Base-by-base conservation (phyloP, 2,113 vertebrate species). In the Otolemur garnettii region DNA sequence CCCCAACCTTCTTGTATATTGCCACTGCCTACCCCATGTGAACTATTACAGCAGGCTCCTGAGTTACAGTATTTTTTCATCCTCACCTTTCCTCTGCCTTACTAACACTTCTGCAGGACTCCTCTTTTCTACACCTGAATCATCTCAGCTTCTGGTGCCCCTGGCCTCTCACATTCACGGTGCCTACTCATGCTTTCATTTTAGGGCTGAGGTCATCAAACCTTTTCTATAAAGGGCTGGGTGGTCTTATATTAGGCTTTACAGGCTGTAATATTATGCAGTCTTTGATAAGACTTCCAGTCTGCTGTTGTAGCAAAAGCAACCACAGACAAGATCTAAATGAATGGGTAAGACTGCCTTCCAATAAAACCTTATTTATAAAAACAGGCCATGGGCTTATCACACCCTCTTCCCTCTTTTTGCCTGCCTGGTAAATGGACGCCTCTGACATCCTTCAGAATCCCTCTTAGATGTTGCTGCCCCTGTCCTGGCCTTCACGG, bases 11-110 rank as follows among this genome's bases (percentile, higher is more conserved):
- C 64, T 19, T 53, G 2, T 6, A 2, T 45, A 7, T 69, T 33
- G 26, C 60, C 7, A 0, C 7, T 15, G 22, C 42, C 22, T 60
- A 8, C 30, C 30, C 21, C 0, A 4, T 2, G 2, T 22, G 71
- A 33, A 45, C 35, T 15, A 3, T n/a, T n/a, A 28, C 14, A 53
- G 30, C 7, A 0, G 28, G 28, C 66, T 35, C 72, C 4, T 59
- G 10, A 21, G 0, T 0, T 33, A 28, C 38, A 2, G 5, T 59
- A 45, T 59, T 24, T 33, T 7, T 45, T 28, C 10, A 28, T 17
- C 75, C 24, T 28, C 10, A 0, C 28, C n/a, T 7, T 2, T 14
- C 72, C 22, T 38, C 64, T 1, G 3, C 38, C 35, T 38, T 28
- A 38, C 75, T 12, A 26, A 42, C n/a, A 7, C 15, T n/a, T 15